phyloP scores from a whole-genome alignment of 2,113 vertebrate genomes.

The Hymenochirus boettgeri region DNA sequence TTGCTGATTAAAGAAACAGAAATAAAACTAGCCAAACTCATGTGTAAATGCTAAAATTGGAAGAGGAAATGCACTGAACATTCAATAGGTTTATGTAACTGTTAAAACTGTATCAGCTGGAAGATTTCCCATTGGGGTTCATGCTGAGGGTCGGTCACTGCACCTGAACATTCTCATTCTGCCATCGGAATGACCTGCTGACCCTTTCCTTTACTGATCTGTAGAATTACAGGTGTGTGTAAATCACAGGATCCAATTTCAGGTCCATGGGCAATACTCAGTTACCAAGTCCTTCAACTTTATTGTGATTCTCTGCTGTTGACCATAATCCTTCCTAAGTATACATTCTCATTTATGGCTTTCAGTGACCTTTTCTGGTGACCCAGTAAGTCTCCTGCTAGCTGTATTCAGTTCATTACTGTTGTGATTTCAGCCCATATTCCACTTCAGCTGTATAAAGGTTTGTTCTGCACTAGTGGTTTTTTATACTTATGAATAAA shows the following conservation, averaged over 20 bases:
- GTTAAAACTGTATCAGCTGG: not conserved
- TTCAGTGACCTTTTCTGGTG: slow-evolving; percentile 4
- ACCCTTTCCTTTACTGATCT: not conserved
- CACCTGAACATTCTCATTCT: slow-evolving; percentile 4
- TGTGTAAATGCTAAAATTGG: slow-evolving; percentile 10
- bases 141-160: not conserved
- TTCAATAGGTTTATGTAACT: not conserved
- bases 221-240: not conserved
- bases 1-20: slow-evolving; percentile 18
- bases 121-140: not conserved
- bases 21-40: too few species aligned
- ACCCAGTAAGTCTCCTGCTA: slow-evolving; percentile 5
- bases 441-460: not conserved
- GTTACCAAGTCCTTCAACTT: not conserved
- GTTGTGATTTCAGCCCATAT: not conserved
- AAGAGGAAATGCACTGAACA: slow-evolving; percentile 15
- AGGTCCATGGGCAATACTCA: not conserved
- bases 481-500: not conserved
- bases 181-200: not conserved
- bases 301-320: not conserved
- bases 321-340: not conserved
- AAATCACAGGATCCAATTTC: not conserved
- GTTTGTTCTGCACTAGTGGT: not conserved
- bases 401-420: not conserved
- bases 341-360: not conserved